A percentile compares a stretch with the other conserved stretches of the same genome.
These are phyloP conservation scores for Glaucidium brasilianum DNA, from an alignment of 2,113 vertebrate species.

Conservation along the genomic window DNA sequence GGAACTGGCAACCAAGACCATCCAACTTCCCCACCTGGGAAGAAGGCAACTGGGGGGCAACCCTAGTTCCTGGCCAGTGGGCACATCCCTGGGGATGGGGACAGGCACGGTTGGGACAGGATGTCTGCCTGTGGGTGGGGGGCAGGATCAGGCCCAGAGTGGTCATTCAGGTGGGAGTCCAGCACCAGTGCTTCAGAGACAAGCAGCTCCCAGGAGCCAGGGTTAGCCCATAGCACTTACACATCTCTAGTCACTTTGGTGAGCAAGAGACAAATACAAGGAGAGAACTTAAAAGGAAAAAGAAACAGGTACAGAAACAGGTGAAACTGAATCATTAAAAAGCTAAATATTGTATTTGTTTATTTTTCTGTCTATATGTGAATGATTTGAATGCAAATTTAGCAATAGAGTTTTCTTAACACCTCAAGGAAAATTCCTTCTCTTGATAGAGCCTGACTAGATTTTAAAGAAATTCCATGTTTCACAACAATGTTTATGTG, in stretches of 20 bases:
- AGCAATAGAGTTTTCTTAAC: conserved; percentile 12
- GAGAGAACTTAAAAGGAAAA: not conserved
- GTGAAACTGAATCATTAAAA: not conserved
- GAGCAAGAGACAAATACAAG: not conserved
- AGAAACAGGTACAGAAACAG: not conserved
- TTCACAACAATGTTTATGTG: not conserved
- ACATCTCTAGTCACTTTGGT: not conserved
- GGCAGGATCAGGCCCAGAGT: not conserved
- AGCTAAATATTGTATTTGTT: not conserved
- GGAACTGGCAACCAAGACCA: not conserved
- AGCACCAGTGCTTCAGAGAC: not conserved
- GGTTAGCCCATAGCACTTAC: not conserved
- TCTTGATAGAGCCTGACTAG: not conserved
- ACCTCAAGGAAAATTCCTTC: not conserved
- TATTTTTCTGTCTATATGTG: not conserved
- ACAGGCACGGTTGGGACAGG: fast-evolving
- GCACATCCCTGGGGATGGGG: not conserved
- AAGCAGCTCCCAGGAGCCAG: not conserved
- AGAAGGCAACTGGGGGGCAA: not conserved
- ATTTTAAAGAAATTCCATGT: not conserved
- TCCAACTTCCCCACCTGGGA: not conserved
- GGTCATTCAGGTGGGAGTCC: not conserved
- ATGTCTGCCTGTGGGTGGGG: fast-evolving
- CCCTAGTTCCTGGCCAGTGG: fast-evolving
- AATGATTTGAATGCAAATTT: not conserved